phyloP scores from a whole-genome alignment of 2,113 vertebrate species.

The Mesitornis unicolor region DNA sequence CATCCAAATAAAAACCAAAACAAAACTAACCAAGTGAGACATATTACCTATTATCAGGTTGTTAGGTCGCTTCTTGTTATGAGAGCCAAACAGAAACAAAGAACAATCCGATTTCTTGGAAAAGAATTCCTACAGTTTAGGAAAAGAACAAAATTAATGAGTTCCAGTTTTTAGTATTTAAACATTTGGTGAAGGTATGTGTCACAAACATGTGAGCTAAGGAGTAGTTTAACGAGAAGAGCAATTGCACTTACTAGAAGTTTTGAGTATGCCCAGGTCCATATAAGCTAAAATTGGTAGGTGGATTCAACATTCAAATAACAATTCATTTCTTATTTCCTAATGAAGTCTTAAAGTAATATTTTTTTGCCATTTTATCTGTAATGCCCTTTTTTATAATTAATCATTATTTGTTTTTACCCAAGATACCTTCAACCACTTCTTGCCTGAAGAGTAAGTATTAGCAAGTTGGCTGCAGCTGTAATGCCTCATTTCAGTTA shows the following conservation, averaged over 20 bases:
- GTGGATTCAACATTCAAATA: background rate
- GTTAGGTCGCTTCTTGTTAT: conserved; percentile 97
- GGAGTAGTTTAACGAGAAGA: background rate
- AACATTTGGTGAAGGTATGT: background rate
- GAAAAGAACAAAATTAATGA: background rate
- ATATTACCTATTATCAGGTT: conserved; percentile 89
- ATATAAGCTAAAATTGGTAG: background rate
- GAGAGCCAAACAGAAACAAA: conserved; percentile 94
- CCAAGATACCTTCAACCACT: background rate
- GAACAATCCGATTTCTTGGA: conserved; percentile 96
- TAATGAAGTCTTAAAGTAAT: background rate
- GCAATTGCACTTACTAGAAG: background rate
- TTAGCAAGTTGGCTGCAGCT: background rate
- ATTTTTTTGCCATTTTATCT: background rate
- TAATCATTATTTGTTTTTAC: background rate
- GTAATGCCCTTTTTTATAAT: background rate
- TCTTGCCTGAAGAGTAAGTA: background rate
- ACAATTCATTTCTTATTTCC: background rate
- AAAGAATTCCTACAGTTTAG: conserved; percentile 88
- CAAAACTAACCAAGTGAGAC: too few relatives aligned
- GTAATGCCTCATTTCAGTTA: background rate
- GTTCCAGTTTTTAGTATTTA: background rate
- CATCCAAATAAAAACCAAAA: background rate
- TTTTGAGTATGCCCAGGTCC: background rate
- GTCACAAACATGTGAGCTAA: background rate